These are phyloP conservation scores for Allygus modestus DNA, from an alignment of 2,888 invertebrate genomes.

Conservation along the genomic window DNA sequence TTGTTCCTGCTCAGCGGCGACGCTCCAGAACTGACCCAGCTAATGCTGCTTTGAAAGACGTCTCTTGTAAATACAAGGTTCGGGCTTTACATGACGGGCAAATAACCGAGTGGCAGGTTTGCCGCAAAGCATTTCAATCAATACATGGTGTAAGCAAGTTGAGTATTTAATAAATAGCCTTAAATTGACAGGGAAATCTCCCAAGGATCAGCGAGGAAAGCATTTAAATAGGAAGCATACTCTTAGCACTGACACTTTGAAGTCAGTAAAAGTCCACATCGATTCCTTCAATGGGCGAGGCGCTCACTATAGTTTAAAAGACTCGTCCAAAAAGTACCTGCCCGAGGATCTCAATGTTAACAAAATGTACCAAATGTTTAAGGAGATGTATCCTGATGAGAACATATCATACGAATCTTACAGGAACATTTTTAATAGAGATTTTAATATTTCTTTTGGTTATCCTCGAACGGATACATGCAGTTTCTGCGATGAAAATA, in stretches of 20 bases:
- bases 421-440: not conserved
- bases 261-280: constrained; percentile 35
- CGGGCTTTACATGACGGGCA: not conserved
- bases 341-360: constrained; percentile 30
- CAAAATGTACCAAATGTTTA: constrained; percentile 48
- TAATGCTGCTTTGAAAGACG: constrained; percentile 28
- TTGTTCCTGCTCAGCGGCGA: constrained; percentile 46
- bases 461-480: constrained; percentile 57
- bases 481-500: constrained; percentile 39
- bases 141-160: constrained; percentile 50
- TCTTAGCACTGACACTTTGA: not conserved
- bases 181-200: constrained; percentile 53
- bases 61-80: constrained; percentile 57
- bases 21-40: not conserved
- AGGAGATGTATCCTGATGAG: constrained; percentile 6
- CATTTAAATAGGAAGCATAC: constrained; percentile 32
- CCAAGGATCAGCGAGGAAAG: constrained; percentile 50
- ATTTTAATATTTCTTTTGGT: constrained; percentile 55
- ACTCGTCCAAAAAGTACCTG: constrained; percentile 50
- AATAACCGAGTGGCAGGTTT: constrained; percentile 46
- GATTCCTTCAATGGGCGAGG: constrained; percentile 45
- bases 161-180: constrained; percentile 31
- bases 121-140: constrained; percentile 46
- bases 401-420: constrained; percentile 43
- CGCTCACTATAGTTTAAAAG: constrained; percentile 38